phyloP scores from a whole-genome alignment of 2,888 invertebrate genomes.

The Dorcus parallelipipedus region DNA sequence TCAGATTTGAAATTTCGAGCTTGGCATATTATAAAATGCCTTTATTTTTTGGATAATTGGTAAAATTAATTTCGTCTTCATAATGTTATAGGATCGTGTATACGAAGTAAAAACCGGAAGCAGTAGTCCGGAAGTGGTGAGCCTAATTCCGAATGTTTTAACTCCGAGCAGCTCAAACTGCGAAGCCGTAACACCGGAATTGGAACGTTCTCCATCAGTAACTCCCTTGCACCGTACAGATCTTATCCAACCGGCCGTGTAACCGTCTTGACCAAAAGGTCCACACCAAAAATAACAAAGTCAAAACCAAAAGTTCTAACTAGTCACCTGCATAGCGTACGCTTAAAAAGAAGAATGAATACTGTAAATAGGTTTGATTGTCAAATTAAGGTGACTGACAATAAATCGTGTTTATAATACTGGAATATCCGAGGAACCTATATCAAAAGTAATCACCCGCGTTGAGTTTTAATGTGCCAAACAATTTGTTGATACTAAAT shows the following conservation, averaged over 20 bases:
- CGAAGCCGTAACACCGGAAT: constrained; percentile 52
- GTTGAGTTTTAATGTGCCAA: background rate
- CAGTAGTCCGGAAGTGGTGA: constrained; percentile 67
- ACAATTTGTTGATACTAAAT: background rate
- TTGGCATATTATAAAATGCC: too few relatives aligned
- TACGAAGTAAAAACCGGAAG: constrained; percentile 49
- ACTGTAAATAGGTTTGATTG: constrained; percentile 32
- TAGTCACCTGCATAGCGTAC: constrained; percentile 27
- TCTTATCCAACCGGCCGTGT: constrained; percentile 55
- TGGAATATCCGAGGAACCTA: constrained; percentile 1
- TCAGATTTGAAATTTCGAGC: too few relatives aligned
- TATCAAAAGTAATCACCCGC: constrained; percentile 8
- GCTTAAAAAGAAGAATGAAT: constrained; percentile 18
- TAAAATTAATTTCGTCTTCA: too few relatives aligned
- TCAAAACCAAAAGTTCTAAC: constrained; percentile 13
- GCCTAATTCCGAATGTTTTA: constrained; percentile 61
- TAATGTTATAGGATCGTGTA: constrained; percentile 56
- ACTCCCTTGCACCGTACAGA: constrained; percentile 59
- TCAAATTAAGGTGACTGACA: constrained; percentile 48
- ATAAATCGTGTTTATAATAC: constrained; percentile 35
- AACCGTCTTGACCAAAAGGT: constrained; percentile 18
- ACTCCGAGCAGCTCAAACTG: constrained; percentile 57
- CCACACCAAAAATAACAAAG: constrained; percentile 5
- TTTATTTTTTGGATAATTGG: too few relatives aligned
- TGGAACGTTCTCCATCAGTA: constrained; percentile 54